Percentiles rank a stretch among this genome's conserved stretches.
Conservation (phyloP, 2,888 invertebrate species). For the Barypeithes pellucidus region DNA sequence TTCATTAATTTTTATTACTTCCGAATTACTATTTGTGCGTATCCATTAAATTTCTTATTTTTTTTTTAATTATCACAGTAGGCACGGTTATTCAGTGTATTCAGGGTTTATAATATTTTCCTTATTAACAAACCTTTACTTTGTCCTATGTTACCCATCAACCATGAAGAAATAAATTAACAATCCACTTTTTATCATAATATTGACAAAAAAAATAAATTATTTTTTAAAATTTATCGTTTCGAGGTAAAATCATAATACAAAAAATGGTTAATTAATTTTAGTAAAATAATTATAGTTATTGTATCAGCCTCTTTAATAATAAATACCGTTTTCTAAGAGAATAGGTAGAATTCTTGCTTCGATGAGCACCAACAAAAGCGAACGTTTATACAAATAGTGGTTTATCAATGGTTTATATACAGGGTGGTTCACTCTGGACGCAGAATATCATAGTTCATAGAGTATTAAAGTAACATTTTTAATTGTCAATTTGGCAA, state of each 20-base stretch:
- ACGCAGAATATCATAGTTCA: not conserved
- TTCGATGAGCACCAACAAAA: constrained; percentile 21
- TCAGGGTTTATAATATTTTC: constrained; percentile 11
- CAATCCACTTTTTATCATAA: constrained; percentile 3
- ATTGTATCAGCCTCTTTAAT: not conserved
- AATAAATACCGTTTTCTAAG: constrained; percentile 5
- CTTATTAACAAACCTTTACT: not conserved
- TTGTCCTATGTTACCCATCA: not conserved
- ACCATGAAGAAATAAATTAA: constrained; percentile 23
- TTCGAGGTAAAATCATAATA: constrained; percentile 17
- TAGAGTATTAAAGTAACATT: no score
- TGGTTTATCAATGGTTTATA: not conserved
- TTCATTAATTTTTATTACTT: not conserved
- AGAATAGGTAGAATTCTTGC: constrained; percentile 12
- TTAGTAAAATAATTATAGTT: constrained; percentile 8
- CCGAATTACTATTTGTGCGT: constrained; percentile 4
- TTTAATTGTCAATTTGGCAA: no score
- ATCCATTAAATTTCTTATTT: not conserved
- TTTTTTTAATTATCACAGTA: not conserved
- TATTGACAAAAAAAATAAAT: not conserved
- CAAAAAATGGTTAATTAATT: constrained; percentile 15
- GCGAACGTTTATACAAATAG: not conserved
- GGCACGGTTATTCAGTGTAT: not conserved
- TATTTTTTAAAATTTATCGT: constrained; percentile 1
- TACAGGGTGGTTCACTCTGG: not conserved